These are phyloP conservation scores for Galbula dea DNA, from an alignment of 2,113 vertebrate genomes.

Conservation along the genomic window DNA sequence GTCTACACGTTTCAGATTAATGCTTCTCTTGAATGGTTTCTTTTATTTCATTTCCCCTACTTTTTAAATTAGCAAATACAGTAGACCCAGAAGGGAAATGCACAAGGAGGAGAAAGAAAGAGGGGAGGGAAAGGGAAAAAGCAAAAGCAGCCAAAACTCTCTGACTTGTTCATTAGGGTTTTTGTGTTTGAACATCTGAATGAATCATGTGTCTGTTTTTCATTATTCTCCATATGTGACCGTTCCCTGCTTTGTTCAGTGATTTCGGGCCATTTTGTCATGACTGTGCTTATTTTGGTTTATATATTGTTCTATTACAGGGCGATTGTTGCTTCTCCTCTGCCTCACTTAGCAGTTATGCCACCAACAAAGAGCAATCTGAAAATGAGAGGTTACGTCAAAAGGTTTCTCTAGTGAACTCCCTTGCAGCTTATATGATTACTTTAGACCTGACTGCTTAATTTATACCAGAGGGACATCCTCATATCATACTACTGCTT, in stretches of 20 bases:
- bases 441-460: not conserved
- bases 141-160: slow-evolving; percentile 33
- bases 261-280: slow-evolving; percentile 55
- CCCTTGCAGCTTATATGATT: not conserved
- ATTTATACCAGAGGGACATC: not conserved
- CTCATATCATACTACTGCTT: not conserved
- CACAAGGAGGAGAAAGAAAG: not conserved
- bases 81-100: slow-evolving; percentile 37
- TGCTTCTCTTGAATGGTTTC: slow-evolving; percentile 15
- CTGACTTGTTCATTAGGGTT: not conserved
- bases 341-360: not conserved
- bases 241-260: slow-evolving; percentile 47
- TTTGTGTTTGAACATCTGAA: slow-evolving; percentile 53
- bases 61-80: slow-evolving; percentile 55
- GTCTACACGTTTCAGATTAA: slow-evolving; percentile 20
- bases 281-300: slow-evolving; percentile 51
- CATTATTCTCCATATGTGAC: slow-evolving; percentile 57
- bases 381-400: slow-evolving; percentile 37
- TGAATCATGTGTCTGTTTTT: slow-evolving; percentile 60
- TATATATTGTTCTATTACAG: slow-evolving; percentile 39
- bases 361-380: slow-evolving; percentile 58
- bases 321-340: slow-evolving; percentile 6
- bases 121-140: slow-evolving; percentile 7
- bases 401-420: slow-evolving; percentile 4
- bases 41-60: slow-evolving; percentile 28